A percentile compares a stretch with the other conserved stretches of the same genome.
Conservation (phyloP, 2,113 vertebrate species). For the Misgurnus mizolepis region DNA sequence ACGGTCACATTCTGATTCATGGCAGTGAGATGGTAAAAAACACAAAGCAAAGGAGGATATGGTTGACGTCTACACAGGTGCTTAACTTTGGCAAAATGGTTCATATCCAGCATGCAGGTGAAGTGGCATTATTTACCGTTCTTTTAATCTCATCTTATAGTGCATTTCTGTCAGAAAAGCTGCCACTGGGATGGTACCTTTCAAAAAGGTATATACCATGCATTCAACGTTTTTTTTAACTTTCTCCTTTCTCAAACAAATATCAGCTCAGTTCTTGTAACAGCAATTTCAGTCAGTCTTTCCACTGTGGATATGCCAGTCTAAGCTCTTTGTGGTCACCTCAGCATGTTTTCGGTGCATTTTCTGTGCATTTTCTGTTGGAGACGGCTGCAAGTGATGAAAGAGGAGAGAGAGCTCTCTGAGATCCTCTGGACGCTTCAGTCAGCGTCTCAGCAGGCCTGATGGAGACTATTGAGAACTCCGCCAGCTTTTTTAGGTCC, state of each 20-base stretch:
- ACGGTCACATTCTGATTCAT: conserved; percentile 54
- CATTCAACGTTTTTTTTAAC: no score
- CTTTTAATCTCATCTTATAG: no score
- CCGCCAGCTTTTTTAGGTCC: conserved; percentile 50
- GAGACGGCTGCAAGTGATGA: conserved; percentile 41
- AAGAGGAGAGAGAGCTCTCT: conserved; percentile 50
- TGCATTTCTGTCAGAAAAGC: no score
- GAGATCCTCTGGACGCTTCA: conserved; percentile 45
- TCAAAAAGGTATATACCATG: no score
- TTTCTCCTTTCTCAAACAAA: neutral
- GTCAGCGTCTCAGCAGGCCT: conserved; percentile 41
- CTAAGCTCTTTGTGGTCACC: conserved; percentile 1
- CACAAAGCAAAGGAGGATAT: no score
- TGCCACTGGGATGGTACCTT: no score
- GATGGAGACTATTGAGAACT: conserved; percentile 51
- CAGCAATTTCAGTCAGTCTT: neutral
- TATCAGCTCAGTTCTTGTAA: neutral
- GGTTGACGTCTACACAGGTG: no score
- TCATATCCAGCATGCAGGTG: no score
- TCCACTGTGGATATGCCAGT: neutral
- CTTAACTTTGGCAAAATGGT: no score
- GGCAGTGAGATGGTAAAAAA: conserved; percentile 15
- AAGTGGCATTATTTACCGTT: no score
- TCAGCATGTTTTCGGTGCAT: neutral
- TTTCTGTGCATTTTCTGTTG: neutral